Evolutionary conservation across 2,888 invertebrate genomes (phyloP).

Genomic region (Calliopum simillimum): DNA sequence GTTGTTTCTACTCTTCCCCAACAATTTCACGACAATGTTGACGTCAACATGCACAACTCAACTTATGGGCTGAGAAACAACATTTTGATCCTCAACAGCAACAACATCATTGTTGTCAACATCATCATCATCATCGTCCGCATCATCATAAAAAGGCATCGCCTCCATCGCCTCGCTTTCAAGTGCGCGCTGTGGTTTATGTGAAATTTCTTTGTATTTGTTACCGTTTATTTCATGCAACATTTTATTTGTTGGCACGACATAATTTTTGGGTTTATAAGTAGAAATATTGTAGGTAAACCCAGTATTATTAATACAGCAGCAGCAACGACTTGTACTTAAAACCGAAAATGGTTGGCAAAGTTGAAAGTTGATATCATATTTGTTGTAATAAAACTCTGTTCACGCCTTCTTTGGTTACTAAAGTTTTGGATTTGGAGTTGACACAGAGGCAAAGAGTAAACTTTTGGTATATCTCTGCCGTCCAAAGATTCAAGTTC

Average conservation of each 20-base stretch:
- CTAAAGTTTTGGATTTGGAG: no score
- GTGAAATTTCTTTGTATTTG: conserved; percentile 10
- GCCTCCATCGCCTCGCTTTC: background rate
- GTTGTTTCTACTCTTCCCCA: background rate
- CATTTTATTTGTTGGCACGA: conserved; percentile 30
- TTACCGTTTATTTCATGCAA: conserved; percentile 29
- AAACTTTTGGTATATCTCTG: no score
- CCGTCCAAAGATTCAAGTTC: no score
- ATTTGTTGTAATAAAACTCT: conserved; percentile 23
- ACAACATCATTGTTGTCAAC: conserved; percentile 16
- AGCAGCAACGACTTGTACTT: no score
- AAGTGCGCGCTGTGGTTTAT: conserved; percentile 12
- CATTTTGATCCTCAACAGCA: background rate
- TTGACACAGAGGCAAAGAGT: no score
- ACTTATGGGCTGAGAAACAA: background rate
- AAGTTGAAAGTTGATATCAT: conserved; percentile 22
- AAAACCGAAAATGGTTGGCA: background rate
- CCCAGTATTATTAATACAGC: no score
- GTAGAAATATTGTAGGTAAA: no score
- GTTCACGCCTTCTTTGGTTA: background rate
- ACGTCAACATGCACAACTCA: conserved; percentile 26
- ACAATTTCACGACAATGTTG: conserved; percentile 37
- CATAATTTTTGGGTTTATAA: conserved; percentile 18
- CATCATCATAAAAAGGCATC: conserved; percentile 1
- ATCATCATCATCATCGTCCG: background rate